These are phyloP conservation scores for Varanus komodoensis DNA, from an alignment of 2,113 vertebrate species.

Conservation along the genomic window DNA sequence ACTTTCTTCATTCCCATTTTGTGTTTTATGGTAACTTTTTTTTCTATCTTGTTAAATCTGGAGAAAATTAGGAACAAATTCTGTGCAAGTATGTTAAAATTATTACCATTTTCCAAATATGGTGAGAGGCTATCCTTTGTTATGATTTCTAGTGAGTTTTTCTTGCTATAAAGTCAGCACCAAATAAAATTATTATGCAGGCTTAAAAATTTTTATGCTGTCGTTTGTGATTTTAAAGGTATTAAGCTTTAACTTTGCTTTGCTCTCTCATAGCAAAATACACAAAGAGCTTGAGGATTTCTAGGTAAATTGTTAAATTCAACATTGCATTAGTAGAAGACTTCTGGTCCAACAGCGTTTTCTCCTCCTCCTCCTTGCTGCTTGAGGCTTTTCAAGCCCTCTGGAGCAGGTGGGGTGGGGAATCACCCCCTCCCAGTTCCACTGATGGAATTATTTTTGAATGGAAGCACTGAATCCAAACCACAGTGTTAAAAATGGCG, in stretches of 20 bases:
- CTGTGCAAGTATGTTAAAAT: slow-evolving; percentile 58
- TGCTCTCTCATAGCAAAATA: slow-evolving; percentile 19
- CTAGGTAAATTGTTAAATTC: not conserved
- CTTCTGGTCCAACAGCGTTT: too few relatives aligned
- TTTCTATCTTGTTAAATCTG: not conserved
- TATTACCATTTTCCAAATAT: slow-evolving; percentile 61
- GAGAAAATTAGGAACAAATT: slow-evolving; percentile 49
- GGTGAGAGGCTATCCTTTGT: not conserved
- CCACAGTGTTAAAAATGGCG: slow-evolving; percentile 2
- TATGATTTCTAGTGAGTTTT: not conserved
- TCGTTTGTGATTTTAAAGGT: slow-evolving; percentile 18
- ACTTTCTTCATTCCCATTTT: slow-evolving; percentile 23
- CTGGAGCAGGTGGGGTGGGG: too few relatives aligned
- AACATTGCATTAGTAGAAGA: too few relatives aligned
- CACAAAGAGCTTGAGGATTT: slow-evolving; percentile 8
- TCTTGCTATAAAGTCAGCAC: slow-evolving; percentile 13
- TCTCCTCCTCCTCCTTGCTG: too few relatives aligned
- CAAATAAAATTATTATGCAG: slow-evolving; percentile 36
- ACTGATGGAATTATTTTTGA: too few relatives aligned
- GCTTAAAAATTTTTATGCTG: slow-evolving; percentile 47
- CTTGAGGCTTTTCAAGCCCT: too few relatives aligned
- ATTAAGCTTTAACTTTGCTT: not conserved
- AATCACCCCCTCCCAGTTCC: too few relatives aligned
- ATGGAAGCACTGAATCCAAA: too few relatives aligned
- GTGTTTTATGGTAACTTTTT: slow-evolving; percentile 36